Conservation (phyloP, 2,888 invertebrate genomes). For the Lacanobia oleracea region DNA sequence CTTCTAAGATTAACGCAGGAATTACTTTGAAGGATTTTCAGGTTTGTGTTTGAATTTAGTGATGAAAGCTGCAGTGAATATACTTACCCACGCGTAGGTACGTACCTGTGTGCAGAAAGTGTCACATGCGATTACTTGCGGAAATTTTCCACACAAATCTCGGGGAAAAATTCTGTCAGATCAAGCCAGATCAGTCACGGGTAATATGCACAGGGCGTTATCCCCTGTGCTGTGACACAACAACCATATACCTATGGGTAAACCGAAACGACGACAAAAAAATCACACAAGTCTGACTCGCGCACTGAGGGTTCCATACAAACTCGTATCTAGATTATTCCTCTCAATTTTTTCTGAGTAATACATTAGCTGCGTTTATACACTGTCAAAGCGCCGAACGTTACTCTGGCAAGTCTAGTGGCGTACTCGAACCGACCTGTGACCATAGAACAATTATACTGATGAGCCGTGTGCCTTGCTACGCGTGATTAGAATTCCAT, state of each 20-base stretch:
- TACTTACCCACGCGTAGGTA: too few species aligned
- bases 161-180: background rate
- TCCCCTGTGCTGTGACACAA: background rate
- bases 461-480: too few species aligned
- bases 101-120: background rate
- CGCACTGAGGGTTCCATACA: background rate
- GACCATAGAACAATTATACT: too few species aligned
- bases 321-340: background rate
- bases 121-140: background rate
- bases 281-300: too few species aligned
- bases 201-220: background rate
- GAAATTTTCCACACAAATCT: background rate
- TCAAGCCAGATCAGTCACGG: background rate
- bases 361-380: too few species aligned
- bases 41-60: constrained; percentile 7
- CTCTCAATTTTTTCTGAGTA: too few species aligned
- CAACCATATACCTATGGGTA: too few species aligned
- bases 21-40: constrained; percentile 21
- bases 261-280: background rate
- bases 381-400: too few species aligned
- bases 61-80: background rate
- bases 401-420: too few species aligned
- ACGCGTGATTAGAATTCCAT: too few species aligned
- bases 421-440: too few species aligned
- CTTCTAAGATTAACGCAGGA: constrained; percentile 24